A percentile compares a stretch with the other conserved stretches of the same genome.
Evolutionary conservation across 2,888 invertebrate species (phyloP).

Genomic region (Synanthedon myopaeformis): DNA sequence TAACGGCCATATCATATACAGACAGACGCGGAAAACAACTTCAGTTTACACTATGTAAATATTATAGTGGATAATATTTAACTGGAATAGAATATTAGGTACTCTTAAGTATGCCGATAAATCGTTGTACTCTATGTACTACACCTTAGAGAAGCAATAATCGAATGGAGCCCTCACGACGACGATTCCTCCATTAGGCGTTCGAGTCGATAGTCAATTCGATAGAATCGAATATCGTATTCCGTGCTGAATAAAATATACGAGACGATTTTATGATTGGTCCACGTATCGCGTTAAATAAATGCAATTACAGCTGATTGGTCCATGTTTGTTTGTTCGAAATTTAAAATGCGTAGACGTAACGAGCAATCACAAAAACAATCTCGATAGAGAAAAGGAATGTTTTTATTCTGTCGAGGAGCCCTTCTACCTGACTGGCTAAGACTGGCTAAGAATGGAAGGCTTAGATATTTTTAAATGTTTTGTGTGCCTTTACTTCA

Average conservation of each 20-base stretch:
- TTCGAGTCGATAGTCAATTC: background rate
- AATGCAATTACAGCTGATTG: background rate
- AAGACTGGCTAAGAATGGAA: too few relatives aligned
- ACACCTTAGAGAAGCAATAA: conserved; percentile 8
- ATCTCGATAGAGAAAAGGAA: background rate
- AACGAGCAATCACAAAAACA: background rate
- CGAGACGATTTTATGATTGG: background rate
- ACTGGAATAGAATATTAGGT: too few relatives aligned
- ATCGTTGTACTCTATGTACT: too few relatives aligned
- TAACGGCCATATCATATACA: too few relatives aligned
- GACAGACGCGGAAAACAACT: too few relatives aligned
- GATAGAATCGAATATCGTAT: background rate
- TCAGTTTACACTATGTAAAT: too few relatives aligned
- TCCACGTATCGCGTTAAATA: background rate
- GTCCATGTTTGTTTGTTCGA: background rate
- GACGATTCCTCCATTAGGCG: background rate
- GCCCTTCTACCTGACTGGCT: too few relatives aligned
- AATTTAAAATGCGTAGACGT: background rate
- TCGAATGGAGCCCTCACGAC: conserved; percentile 4
- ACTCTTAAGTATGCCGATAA: too few relatives aligned
- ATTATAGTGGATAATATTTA: too few relatives aligned
- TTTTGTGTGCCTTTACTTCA: too few relatives aligned
- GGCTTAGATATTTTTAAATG: too few relatives aligned
- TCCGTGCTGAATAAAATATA: background rate
- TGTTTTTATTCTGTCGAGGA: background rate